Evolutionary conservation across 2,888 invertebrate genomes (phyloP), one percentile per base, ranked within the genome.

Genomic region (Strigamia crassipes): DNA sequence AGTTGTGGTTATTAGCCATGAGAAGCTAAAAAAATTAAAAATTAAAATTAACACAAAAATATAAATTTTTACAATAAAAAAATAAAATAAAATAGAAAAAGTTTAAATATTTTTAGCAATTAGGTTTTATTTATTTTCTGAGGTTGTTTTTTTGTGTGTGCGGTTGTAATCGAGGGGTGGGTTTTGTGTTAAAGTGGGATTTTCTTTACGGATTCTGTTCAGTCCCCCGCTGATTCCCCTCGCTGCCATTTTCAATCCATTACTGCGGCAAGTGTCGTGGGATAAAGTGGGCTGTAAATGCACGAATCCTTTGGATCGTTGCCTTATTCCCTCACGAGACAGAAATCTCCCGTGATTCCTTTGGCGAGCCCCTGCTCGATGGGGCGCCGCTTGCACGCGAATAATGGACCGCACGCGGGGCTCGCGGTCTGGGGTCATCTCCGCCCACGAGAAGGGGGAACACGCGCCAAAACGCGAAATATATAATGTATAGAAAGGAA

Each of bases 231-330:
- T 66, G 61, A 66, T 66, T 66, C 61, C 61, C 61, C 61, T 66
- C 61, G 61, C 61, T 66, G 61, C 61, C 61, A 66, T 66, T 66
- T 66, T 66, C 61, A 66, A 66, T 66, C 61, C 61, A 66, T 66
- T 66, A 66, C 61, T 66, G 61, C 61, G 61, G 61, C 61, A 66
- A 66, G 61, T 66, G 61, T 66, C 61, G 61, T 66, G 61, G 61
- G 61, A 66, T 66, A 66, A 66, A 66, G 61, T 66, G 61, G 61
- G 61, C 61, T 66, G 61, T 66, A 66, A 66, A 66, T 66, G 61
- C 61, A 66, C 61, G 61, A 66, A 66, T 66, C 61, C 61, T 66
- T 66, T 66, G 61, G 61, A 66, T 66, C 61, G 61, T 66, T 66
- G 61, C 61, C 61, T 66, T 66, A 66, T 66, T 66, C 61, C 61